A percentile compares a stretch with the other conserved stretches of the same genome.
These are phyloP conservation scores for Takifugu bimaculatus DNA, from an alignment of 2,113 vertebrate genomes.

Conservation along the genomic window DNA sequence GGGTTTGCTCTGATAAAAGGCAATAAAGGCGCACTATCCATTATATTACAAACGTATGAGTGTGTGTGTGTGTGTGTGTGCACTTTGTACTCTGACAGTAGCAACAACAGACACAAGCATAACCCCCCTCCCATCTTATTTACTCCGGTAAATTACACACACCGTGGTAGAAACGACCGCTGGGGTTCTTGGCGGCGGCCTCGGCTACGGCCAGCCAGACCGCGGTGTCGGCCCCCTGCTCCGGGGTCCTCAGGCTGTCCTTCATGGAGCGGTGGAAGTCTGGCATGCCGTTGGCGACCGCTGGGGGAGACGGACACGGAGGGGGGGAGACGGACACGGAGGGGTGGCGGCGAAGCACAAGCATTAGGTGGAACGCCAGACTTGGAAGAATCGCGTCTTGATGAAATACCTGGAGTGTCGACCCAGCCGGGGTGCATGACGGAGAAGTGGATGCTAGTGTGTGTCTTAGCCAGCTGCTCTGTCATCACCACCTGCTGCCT, in stretches of 20 bases:
- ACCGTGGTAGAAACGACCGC: conserved; percentile 76
- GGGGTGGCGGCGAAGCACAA: not conserved
- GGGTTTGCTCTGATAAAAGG: no score
- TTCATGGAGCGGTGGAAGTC: conserved; percentile 79
- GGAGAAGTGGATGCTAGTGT: conserved; percentile 76
- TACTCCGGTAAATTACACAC: not conserved
- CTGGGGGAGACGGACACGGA: conserved; percentile 39
- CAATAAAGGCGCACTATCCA: no score
- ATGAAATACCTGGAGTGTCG: conserved; percentile 71
- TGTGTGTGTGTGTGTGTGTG: no score
- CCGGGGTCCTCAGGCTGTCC: conserved; percentile 71
- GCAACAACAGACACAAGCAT: not conserved
- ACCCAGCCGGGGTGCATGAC: conserved; percentile 81
- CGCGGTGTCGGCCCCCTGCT: conserved; percentile 77
- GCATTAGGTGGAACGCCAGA: no score
- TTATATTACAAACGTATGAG: no score
- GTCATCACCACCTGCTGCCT: conserved; percentile 81
- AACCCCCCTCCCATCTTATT: not conserved
- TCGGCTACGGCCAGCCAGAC: conserved; percentile 77
- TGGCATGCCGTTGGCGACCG: conserved; percentile 75
- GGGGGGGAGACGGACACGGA: not conserved
- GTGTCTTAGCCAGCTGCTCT: conserved; percentile 74
- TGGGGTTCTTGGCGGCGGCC: conserved; percentile 61
- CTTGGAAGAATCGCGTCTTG: not conserved
- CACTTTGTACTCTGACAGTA: no score